Evolutionary conservation across 2,797 vertebrate species (phyloP).

Genomic region (Gallirallus australis): DNA sequence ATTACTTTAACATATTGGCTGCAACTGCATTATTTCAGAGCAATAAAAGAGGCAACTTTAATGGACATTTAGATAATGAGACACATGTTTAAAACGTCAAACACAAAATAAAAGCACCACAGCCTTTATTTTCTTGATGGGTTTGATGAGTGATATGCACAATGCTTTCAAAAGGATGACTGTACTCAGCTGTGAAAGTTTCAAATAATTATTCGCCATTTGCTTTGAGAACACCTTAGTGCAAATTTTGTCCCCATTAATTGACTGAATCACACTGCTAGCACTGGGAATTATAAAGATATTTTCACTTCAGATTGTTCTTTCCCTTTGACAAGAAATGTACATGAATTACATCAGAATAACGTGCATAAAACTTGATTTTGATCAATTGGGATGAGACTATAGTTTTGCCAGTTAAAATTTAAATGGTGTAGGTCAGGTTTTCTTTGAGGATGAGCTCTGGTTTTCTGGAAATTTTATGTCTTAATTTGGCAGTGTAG

Average conservation of each 20-base stretch:
- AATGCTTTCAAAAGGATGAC: not conserved
- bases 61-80: constrained; percentile 16
- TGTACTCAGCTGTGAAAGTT: not conserved
- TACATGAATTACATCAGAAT: not conserved
- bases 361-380: not conserved
- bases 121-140: not conserved
- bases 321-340: not conserved
- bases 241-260: not conserved
- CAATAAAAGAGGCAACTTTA: not conserved
- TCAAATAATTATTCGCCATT: not conserved
- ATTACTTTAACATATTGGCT: not conserved
- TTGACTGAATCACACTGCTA: not conserved
- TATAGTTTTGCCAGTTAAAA: not conserved
- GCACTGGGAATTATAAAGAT: not conserved
- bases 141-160: not conserved
- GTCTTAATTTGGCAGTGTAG: not conserved
- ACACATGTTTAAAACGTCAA: not conserved
- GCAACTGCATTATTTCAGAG: not conserved
- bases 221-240: not conserved
- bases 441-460: not conserved
- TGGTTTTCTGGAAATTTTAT: not conserved
- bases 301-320: not conserved
- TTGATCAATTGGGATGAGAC: not conserved
- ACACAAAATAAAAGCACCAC: not conserved
- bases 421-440: rapidly evolving